phyloP scores from a whole-genome alignment of 2,797 vertebrate species.

The Poecilia picta region DNA sequence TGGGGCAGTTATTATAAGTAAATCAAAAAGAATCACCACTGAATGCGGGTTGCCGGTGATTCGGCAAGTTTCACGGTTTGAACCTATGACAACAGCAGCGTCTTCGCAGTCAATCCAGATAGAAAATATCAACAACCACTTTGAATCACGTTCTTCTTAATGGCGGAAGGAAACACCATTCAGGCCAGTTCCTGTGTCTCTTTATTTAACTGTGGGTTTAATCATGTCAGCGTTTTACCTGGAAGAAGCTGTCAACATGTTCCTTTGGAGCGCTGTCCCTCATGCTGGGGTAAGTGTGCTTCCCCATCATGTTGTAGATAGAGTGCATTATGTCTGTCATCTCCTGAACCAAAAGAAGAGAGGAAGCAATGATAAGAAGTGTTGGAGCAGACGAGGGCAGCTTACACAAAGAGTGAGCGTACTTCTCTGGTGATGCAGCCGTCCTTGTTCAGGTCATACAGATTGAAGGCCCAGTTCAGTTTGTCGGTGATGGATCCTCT shows the following conservation, averaged over 20 bases:
- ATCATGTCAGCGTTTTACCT: conserved; percentile 77
- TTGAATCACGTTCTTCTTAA: background rate
- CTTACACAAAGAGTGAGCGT: background rate
- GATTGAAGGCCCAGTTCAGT: conserved; percentile 97
- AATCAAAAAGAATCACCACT: background rate
- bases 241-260: conserved; percentile 95
- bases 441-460: conserved; percentile 98
- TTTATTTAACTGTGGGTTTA: background rate
- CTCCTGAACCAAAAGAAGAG: conserved; percentile 80
- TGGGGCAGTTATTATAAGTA: background rate
- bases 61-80: background rate
- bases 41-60: background rate
- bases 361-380: background rate
- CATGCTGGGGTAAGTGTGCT: conserved; percentile 90
- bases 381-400: background rate
- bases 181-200: background rate
- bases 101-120: background rate
- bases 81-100: background rate
- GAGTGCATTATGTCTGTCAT: conserved; percentile 98
- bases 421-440: conserved; percentile 99
- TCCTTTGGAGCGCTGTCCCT: conserved; percentile 88
- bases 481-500: conserved; percentile 92
- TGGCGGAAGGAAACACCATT: background rate
- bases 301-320: conserved; percentile 99
- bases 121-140: background rate